phyloP scores from a whole-genome alignment of 1,140 invertebrate genomes.

The Dendrolimus punctatus region DNA sequence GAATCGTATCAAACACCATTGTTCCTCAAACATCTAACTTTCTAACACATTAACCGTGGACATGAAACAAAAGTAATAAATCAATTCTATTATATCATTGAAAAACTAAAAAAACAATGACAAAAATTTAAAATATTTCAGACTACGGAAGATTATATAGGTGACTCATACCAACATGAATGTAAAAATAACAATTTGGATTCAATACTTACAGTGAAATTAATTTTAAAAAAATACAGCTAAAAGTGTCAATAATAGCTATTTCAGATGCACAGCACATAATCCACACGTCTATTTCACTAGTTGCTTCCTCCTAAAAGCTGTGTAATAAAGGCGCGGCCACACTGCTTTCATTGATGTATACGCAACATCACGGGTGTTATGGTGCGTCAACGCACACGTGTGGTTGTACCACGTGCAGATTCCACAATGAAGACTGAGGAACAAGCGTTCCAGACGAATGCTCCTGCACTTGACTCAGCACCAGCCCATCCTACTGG shows the following conservation, averaged over 20 bases:
- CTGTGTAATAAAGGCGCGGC: slow-evolving; percentile 8
- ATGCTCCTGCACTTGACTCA: slow-evolving; percentile 64
- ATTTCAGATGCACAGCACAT: too few species aligned
- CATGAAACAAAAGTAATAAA: not conserved
- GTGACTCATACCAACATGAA: too few species aligned
- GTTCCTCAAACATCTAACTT: not conserved
- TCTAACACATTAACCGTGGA: not conserved
- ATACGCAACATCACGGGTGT: slow-evolving; percentile 15
- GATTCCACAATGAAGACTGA: slow-evolving; percentile 42
- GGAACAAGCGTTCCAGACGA: slow-evolving; percentile 49
- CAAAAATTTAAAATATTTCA: too few species aligned
- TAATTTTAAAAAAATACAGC: too few species aligned
- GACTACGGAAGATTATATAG: too few species aligned
- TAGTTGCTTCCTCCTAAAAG: not conserved
- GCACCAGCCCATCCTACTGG: slow-evolving; percentile 40
- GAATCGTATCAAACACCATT: not conserved
- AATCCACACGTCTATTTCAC: not conserved
- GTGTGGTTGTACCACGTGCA: slow-evolving; percentile 50
- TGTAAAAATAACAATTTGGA: too few species aligned
- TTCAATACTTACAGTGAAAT: too few species aligned
- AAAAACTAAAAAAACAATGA: too few species aligned
- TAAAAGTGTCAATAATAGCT: too few species aligned
- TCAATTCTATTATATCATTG: too few species aligned
- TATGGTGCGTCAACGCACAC: slow-evolving; percentile 38
- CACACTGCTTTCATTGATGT: slow-evolving; percentile 18